Percentiles rank a stretch among this genome's conserved stretches.
Evolutionary conservation across 2,888 invertebrate genomes (phyloP).

Genomic region (Odontocolon sp.): DNA sequence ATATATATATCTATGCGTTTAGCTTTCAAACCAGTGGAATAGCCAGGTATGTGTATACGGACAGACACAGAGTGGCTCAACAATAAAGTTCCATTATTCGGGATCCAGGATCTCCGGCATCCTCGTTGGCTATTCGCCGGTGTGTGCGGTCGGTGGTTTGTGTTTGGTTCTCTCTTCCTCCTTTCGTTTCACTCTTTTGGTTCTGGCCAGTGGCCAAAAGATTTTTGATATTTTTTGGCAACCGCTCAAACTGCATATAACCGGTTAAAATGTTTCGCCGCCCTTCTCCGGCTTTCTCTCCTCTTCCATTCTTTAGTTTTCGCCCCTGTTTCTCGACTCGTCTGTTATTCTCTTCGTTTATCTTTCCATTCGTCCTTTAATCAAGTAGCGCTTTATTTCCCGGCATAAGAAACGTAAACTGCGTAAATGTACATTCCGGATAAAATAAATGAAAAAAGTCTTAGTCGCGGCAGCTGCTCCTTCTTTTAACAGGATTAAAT

Average conservation of each 20-base stretch:
- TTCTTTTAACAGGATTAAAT: neutral
- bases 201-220: slow-evolving; percentile 72
- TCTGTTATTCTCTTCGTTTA: slow-evolving; percentile 36
- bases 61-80: slow-evolving; percentile 62
- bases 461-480: neutral
- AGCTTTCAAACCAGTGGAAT: slow-evolving; percentile 29
- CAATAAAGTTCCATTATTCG: slow-evolving; percentile 75
- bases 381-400: slow-evolving; percentile 13
- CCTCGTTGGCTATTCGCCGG: slow-evolving; percentile 64
- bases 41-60: slow-evolving; percentile 43
- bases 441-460: slow-evolving; percentile 1
- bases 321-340: neutral
- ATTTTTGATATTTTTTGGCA: slow-evolving; percentile 79
- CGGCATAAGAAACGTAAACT: slow-evolving; percentile 10
- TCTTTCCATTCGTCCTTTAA: slow-evolving; percentile 36
- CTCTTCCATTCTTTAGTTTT: slow-evolving; percentile 29
- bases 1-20: slow-evolving; percentile 5
- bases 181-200: slow-evolving; percentile 7
- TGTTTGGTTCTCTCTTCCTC: slow-evolving; percentile 56
- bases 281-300: slow-evolving; percentile 46
- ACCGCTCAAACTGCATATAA: slow-evolving; percentile 73
- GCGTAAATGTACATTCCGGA: neutral
- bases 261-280: slow-evolving; percentile 75
- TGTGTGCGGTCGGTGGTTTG: slow-evolving; percentile 68
- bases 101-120: slow-evolving; percentile 58